Conservation (phyloP, 2,113 vertebrate species). For the Hystrix cristata region DNA sequence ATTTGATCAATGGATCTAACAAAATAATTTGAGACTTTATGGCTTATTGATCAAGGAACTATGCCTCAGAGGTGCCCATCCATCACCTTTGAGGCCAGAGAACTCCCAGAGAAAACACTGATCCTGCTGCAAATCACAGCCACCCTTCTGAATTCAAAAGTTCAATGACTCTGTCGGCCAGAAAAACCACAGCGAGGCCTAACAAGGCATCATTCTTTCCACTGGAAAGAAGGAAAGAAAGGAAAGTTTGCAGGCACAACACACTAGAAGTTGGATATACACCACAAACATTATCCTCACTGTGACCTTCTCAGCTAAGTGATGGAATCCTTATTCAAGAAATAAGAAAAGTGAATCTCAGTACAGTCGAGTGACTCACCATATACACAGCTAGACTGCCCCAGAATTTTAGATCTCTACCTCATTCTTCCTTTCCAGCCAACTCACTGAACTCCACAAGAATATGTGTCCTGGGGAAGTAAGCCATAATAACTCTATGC, state of each 20-base stretch:
- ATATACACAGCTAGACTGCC: background rate
- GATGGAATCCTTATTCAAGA: background rate
- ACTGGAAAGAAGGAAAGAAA: background rate
- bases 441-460: background rate
- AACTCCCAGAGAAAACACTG: slow-evolving; percentile 74
- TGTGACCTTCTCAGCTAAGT: background rate
- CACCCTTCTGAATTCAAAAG: slow-evolving; percentile 45
- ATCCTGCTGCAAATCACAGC: slow-evolving; percentile 63
- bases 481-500: background rate
- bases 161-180: slow-evolving; percentile 41
- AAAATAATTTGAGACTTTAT: slow-evolving; percentile 85
- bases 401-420: background rate
- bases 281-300: background rate
- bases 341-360: background rate
- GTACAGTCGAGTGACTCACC: too few species aligned
- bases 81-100: slow-evolving; percentile 81
- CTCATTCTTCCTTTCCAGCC: background rate
- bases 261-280: background rate
- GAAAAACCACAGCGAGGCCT: background rate
- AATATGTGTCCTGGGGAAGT: background rate
- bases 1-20: slow-evolving; percentile 83
- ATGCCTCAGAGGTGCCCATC: slow-evolving; percentile 82
- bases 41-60: slow-evolving; percentile 83
- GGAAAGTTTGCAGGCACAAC: too few species aligned
- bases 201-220: background rate